A percentile compares a stretch with the other conserved stretches of the same genome.
Evolutionary conservation across 2,113 vertebrate species (phyloP).

Genomic region (Panthera tigris): DNA sequence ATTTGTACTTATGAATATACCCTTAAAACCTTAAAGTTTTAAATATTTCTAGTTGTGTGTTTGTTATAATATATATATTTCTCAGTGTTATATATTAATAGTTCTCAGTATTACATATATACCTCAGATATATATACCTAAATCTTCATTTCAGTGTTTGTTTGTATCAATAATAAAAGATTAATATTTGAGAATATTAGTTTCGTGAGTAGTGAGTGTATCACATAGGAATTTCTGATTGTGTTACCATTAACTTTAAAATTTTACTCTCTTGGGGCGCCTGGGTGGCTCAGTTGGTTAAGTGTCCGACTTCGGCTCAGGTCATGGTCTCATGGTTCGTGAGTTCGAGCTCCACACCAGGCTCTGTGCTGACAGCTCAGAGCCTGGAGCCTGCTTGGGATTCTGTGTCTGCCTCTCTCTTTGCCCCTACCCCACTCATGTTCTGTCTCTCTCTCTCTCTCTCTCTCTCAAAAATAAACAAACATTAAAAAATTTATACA

Average conservation of each 20-base stretch:
- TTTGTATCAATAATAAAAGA: not conserved
- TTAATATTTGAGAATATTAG: not conserved
- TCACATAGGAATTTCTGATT: constrained; percentile 12
- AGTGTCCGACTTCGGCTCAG: too few relatives aligned
- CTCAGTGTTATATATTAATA: not conserved
- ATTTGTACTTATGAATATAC: too few relatives aligned
- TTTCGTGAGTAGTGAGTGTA: not conserved
- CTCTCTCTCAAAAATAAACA: too few relatives aligned
- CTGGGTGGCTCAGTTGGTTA: too few relatives aligned
- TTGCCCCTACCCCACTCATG: too few relatives aligned
- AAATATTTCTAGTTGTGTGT: not conserved
- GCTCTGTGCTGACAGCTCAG: too few relatives aligned
- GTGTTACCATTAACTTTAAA: not conserved
- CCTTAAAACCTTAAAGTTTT: too few relatives aligned
- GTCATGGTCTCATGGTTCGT: too few relatives aligned
- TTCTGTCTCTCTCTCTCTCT: too few relatives aligned
- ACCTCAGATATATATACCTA: not conserved
- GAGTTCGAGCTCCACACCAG: too few relatives aligned
- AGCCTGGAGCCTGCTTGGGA: too few relatives aligned
- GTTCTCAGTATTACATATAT: not conserved
- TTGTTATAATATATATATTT: not conserved
- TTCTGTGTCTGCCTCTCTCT: too few relatives aligned
- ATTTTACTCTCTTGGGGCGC: not conserved
- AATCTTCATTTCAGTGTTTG: not conserved
- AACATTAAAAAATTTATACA: not conserved